Evolutionary conservation across 2,113 vertebrate genomes (phyloP), one percentile per base, ranked within the genome.

Genomic region (Chaenogobius annularis): DNA sequence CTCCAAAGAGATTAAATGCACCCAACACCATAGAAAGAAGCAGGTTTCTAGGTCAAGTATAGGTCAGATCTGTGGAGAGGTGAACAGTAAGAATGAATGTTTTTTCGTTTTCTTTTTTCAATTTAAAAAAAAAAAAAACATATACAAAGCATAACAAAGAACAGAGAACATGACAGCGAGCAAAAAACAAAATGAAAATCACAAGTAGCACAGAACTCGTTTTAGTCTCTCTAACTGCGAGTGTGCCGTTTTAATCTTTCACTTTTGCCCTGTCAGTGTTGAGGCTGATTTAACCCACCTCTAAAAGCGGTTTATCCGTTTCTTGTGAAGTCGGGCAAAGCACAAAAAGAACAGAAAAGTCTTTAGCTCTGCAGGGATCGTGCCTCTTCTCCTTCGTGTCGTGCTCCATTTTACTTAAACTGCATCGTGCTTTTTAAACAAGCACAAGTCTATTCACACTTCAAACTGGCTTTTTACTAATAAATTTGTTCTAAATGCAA

Each of bases 261-360:
- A 73, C 73, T 70, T 87, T 62, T 54, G 70, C 79, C 22, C 76
- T 44, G 37, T 69, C 82, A 80, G 80, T 76, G 48, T 43, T 9
- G 44, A 46, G 19, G 3, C 69, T 85, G 74, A 79, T 87, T 88
- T 77, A 76, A 72, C 81, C n/a, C 75, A 72, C 82, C 74, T 81
- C 73, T 76, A 76, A 84, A 75, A 70, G 65, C 66, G 73, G 77
- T 79, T 72, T 65, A 62, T 40, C 19, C 20, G 40, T 44, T 70
- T 63, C 9, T 84, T 88, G 85, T 90, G 85, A 91, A 86, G 89
- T 87, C 73, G 31, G 75, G 90, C 74, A 85, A 87, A 83, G 81
- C 55, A 8, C 66, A 26, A 15, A 2, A 71, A 43, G 52, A n/a
- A 66, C 20, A 84, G 69, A 80, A 86, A 82, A 73, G 13, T 48